Base-by-base conservation (phyloP, 2,888 invertebrate species). In the Nowickia ferox region DNA sequence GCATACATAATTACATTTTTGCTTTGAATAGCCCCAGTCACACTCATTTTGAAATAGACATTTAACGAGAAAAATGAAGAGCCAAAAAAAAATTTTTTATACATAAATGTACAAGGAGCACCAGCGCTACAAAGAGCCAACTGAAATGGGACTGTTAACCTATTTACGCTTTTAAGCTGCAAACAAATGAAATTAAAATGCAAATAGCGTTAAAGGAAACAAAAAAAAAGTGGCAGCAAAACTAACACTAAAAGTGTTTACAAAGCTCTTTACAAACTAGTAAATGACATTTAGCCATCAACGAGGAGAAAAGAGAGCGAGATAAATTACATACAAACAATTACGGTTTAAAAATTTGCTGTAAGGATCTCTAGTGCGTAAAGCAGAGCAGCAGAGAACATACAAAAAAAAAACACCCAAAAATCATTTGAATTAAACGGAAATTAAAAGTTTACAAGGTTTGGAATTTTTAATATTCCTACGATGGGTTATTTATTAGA, bases 241-340 rank as follows among this genome's bases (percentile, higher is more conserved):
- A 78, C 71, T 72, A 68, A 75, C 59, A 66, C 83, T 79, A 17
- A 51, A 66, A 86, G 79, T 86, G 86, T 86, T 86, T 86, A 61
- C 83, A 44, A 42, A 86, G 72, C 86, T 68, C 86, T 84, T 80
- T 48, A 19, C 15, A 51, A 72, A 66, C 48, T 66, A 83, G 42
- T 71, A 80, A 86, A 72, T 76, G 83, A 63, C 83, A 86, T 72
- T 76, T 72, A 61, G 55, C 30, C 59, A 72, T 30, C 53, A 17
- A 38, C 46, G 44, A 44, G 44, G 22, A 51, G 11, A 10, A 68
- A 40, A 40, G n/a, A 42, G 38, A 51, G 42, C n/a, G 1, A 55
- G 42, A 30, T 51, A 44, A 61, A 42, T 42, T 65, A 42, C 42
- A 63, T 10, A 53, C 2, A 44, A 42, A 55, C 53, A 65, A 13